phyloP scores from a whole-genome alignment of 2,113 vertebrate genomes.

The Anolis carolinensis region DNA sequence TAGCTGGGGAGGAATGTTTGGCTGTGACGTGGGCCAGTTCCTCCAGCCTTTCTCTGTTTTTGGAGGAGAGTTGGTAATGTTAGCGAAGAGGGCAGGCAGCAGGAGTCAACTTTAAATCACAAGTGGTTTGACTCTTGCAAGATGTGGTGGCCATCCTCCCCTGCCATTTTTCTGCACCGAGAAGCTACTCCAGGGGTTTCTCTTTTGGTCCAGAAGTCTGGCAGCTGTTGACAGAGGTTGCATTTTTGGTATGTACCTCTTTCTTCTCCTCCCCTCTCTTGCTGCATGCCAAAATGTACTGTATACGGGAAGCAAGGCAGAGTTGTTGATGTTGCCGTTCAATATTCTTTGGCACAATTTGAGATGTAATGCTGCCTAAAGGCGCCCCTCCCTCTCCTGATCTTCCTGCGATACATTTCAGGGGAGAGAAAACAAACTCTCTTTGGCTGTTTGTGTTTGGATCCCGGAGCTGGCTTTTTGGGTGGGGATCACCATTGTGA shows the following conservation, averaged over 20 bases:
- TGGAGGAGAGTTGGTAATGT: not conserved
- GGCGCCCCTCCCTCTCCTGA: not conserved
- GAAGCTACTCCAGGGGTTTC: not conserved
- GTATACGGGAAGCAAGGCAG: not conserved
- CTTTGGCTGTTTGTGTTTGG: not conserved
- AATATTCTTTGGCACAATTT: slow-evolving; percentile 12
- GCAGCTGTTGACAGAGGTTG: not conserved
- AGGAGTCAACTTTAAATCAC: slow-evolving; percentile 20
- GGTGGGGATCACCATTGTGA: not conserved
- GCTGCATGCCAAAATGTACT: not conserved
- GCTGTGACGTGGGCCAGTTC: not conserved
- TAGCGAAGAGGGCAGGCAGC: slow-evolving; percentile 6
- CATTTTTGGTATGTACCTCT: slow-evolving; percentile 3
- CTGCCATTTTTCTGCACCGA: not conserved
- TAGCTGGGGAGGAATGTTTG: slow-evolving; percentile 14
- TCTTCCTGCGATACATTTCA: not conserved
- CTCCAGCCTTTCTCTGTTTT: not conserved
- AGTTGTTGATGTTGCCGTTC: not conserved
- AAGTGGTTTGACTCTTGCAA: slow-evolving; percentile 12
- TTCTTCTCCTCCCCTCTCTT: not conserved
- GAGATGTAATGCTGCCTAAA: slow-evolving; percentile 10
- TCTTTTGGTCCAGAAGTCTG: not conserved
- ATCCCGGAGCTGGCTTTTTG: not conserved
- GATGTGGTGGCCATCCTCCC: not conserved
- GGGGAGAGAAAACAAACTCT: not conserved